Evolutionary conservation across 1,140 invertebrate genomes (phyloP).

Genomic region (Holotrichia oblita): DNA sequence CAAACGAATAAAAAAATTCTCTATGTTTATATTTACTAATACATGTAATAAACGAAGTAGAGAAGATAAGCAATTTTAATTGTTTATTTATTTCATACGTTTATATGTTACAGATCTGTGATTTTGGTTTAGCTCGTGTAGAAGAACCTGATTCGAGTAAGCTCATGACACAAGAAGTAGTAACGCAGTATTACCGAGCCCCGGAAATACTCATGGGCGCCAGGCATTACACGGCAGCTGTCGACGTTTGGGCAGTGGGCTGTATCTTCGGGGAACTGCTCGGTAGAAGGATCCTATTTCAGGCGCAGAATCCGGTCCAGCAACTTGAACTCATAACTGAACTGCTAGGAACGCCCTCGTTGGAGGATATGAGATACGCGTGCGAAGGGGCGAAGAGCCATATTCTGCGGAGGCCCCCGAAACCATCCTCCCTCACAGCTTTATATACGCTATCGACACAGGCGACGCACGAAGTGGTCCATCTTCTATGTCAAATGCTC

Average conservation of each 20-base stretch:
- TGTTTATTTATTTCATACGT: not conserved
- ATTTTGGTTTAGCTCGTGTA: slow-evolving; percentile 89
- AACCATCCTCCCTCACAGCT: slow-evolving; percentile 87
- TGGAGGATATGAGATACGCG: slow-evolving; percentile 95
- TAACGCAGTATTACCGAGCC: slow-evolving; percentile 98
- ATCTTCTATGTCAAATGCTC: slow-evolving; percentile 97
- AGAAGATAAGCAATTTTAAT: too few relatives aligned
- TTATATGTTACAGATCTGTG: slow-evolving; percentile 83
- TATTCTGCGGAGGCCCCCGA: slow-evolving; percentile 88
- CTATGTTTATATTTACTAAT: too few relatives aligned
- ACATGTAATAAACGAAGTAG: too few relatives aligned
- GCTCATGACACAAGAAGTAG: slow-evolving; percentile 99
- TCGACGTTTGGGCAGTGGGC: slow-evolving; percentile 99
- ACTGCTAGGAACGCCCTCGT: slow-evolving; percentile 93
- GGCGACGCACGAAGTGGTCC: slow-evolving; percentile 96
- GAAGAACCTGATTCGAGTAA: slow-evolving; percentile 91
- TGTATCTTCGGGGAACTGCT: slow-evolving; percentile 99
- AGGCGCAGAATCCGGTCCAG: slow-evolving; percentile 65
- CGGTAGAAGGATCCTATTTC: slow-evolving; percentile 94
- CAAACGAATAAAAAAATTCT: too few relatives aligned
- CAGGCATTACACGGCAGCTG: slow-evolving; percentile 94
- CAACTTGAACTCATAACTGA: slow-evolving; percentile 97
- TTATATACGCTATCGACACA: slow-evolving; percentile 92
- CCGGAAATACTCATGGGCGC: slow-evolving; percentile 99
- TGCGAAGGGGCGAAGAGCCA: slow-evolving; percentile 95